Conservation (phyloP, 2,113 vertebrate genomes). For the Illadopsis cleaveri region DNA sequence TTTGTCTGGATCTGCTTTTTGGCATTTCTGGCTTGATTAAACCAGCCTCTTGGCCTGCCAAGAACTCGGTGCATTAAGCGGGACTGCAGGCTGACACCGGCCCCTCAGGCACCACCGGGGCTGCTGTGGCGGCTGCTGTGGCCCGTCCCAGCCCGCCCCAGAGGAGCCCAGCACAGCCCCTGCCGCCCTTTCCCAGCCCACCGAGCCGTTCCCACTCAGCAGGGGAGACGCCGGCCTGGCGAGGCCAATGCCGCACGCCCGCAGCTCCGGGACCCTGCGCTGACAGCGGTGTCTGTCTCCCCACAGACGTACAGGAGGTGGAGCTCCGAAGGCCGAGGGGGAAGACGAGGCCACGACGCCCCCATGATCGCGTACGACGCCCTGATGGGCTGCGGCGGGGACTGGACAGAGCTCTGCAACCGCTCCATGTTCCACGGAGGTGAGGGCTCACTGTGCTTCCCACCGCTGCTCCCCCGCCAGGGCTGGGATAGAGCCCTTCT, state of each 20-base stretch:
- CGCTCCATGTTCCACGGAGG: constrained; percentile 95
- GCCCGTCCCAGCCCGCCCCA: accelerated
- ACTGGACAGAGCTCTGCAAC: constrained; percentile 89
- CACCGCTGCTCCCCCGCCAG: accelerated
- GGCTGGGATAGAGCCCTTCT: not conserved
- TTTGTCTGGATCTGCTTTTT: not conserved
- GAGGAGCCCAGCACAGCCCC: not conserved
- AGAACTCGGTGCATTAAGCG: accelerated
- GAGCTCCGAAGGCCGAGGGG: constrained; percentile 92
- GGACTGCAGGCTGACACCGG: not conserved
- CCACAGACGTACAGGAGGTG: constrained; percentile 87
- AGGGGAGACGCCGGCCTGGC: accelerated
- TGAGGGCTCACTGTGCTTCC: constrained; percentile 33
- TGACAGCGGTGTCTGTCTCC: accelerated
- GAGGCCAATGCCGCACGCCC: accelerated
- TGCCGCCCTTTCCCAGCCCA: accelerated
- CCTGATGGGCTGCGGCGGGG: constrained; percentile 83
- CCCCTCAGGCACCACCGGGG: accelerated
- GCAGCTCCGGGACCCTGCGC: not conserved
- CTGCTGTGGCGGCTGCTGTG: accelerated
- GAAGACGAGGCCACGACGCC: constrained; percentile 89
- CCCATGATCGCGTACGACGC: constrained; percentile 98
- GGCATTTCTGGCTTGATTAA: not conserved
- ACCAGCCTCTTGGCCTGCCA: not conserved
- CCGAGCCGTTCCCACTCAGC: accelerated